Percentiles rank a stretch among this genome's conserved stretches.
phyloP scores from a whole-genome alignment of 2,888 invertebrate genomes.

The Tromatobia lineatoria region DNA sequence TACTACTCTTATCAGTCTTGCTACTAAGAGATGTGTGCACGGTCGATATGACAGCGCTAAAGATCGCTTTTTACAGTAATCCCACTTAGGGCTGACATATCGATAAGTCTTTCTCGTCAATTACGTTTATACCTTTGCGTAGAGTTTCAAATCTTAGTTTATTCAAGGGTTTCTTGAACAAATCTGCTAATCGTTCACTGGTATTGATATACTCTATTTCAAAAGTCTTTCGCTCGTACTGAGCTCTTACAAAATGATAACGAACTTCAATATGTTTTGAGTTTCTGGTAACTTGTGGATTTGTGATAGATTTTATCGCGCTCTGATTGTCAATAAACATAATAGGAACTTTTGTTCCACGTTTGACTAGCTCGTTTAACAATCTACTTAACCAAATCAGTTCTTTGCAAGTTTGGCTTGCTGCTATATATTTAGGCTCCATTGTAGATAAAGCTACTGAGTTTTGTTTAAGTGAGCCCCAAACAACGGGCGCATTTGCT shows the following conservation, averaged over 20 bases:
- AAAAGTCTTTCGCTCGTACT: not conserved
- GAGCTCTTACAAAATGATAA: not conserved
- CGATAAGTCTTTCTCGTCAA: not conserved
- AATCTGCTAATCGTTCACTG: not conserved
- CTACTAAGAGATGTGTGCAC: no score
- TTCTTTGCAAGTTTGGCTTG: no score
- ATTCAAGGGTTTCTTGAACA: not conserved
- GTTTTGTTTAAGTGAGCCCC: no score
- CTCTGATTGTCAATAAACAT: constrained; percentile 61
- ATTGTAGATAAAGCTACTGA: no score
- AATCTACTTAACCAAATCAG: no score
- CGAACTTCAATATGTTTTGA: constrained; percentile 9
- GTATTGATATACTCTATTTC: not conserved
- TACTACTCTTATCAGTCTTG: no score
- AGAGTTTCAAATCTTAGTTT: not conserved
- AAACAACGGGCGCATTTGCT: no score
- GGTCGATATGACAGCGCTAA: no score
- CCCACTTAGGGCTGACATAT: no score
- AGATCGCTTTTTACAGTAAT: no score
- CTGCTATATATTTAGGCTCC: no score
- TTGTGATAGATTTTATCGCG: constrained; percentile 11
- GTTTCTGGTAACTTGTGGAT: not conserved
- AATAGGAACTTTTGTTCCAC: constrained; percentile 10
- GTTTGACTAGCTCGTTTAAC: no score
- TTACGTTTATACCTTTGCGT: not conserved